phyloP scores from a whole-genome alignment of 2,797 vertebrate species.

The Tenualosa ilisha region DNA sequence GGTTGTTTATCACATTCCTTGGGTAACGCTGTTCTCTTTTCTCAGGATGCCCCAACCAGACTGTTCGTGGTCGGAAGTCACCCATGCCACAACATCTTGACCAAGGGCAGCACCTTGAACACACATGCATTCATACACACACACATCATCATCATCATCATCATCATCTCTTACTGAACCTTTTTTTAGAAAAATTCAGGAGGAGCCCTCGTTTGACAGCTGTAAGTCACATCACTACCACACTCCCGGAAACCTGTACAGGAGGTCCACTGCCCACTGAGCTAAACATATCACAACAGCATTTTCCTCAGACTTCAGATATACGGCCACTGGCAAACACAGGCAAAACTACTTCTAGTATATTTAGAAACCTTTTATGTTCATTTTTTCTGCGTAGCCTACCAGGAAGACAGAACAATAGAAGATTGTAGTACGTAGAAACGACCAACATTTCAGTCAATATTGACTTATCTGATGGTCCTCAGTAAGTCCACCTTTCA shows the following conservation, averaged over 20 bases:
- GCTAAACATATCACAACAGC: background rate
- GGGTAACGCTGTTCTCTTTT: conserved; percentile 97
- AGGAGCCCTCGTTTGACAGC: background rate
- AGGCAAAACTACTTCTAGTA: background rate
- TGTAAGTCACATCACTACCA: background rate
- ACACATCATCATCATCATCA: background rate
- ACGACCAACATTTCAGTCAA: conserved; percentile 13
- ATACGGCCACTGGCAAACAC: too few relatives aligned
- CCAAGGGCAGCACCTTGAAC: conserved; percentile 90
- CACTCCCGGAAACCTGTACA: background rate
- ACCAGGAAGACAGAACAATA: background rate
- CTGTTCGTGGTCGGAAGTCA: conserved; percentile 90
- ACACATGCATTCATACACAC: background rate
- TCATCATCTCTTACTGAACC: too few relatives aligned
- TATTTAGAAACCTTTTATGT: background rate
- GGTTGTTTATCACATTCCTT: conserved; percentile 98
- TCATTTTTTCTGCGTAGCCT: background rate
- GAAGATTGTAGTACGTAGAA: background rate
- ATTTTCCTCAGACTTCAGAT: background rate
- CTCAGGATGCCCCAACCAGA: conserved; percentile 97
- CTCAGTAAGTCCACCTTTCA: background rate
- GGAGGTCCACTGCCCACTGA: background rate
- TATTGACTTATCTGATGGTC: conserved; percentile 1
- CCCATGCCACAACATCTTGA: conserved; percentile 90
- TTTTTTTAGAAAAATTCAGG: background rate